phyloP scores from a whole-genome alignment of 2,113 vertebrate species.

The Limanda limanda region DNA sequence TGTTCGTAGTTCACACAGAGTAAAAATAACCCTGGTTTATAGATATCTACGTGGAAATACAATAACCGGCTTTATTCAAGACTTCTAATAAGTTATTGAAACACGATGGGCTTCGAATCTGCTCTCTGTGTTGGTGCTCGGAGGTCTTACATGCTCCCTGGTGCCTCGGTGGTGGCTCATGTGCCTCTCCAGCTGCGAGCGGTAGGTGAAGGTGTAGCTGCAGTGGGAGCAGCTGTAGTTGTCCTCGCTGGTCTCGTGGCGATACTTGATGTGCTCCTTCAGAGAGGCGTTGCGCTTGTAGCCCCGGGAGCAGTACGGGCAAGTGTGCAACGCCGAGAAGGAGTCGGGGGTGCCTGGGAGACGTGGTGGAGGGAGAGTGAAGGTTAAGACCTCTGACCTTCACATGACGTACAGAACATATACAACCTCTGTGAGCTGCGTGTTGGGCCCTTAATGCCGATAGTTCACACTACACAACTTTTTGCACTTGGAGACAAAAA shows the following conservation, averaged over 20 bases:
- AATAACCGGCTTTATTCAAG: no score
- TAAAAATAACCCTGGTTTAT: no score
- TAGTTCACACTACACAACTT: no score
- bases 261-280: slow-evolving; percentile 98
- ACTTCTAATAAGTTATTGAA: no score
- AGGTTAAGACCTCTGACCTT: not conserved
- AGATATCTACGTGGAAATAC: no score
- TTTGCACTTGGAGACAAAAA: no score
- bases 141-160: slow-evolving; percentile 87
- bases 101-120: not conserved
- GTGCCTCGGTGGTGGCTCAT: slow-evolving; percentile 94
- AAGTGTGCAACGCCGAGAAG: slow-evolving; percentile 93
- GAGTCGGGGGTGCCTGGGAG: slow-evolving; percentile 90
- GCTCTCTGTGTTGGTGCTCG: no score
- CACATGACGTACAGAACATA: no score
- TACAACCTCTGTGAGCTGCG: not conserved
- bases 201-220: slow-evolving; percentile 96
- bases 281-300: slow-evolving; percentile 98
- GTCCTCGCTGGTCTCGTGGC: slow-evolving; percentile 96
- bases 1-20: no score
- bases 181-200: slow-evolving; percentile 96
- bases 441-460: no score
- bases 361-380: fast-evolving
- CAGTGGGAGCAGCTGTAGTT: slow-evolving; percentile 97
- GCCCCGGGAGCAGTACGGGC: slow-evolving; percentile 95